phyloP scores from a whole-genome alignment of 1,140 invertebrate species.

The Caenorhabditis elegans region DNA sequence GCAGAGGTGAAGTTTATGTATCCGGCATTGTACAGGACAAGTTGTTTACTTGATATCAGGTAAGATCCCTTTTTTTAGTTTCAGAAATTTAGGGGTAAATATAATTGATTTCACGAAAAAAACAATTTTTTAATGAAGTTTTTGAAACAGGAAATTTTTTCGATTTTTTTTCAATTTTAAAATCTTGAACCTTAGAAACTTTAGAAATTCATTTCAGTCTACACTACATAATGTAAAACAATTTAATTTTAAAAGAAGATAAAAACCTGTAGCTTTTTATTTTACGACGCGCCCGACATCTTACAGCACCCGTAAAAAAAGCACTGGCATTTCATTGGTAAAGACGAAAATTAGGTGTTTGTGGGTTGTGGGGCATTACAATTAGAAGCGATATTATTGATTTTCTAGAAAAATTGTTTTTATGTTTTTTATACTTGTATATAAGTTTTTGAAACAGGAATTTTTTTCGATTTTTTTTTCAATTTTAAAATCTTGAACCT shows the following conservation, averaged over 20 bases:
- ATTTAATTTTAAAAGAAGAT: too few relatives aligned
- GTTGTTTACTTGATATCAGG: conserved; percentile 64
- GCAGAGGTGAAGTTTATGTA: conserved; percentile 66
- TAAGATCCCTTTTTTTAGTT: conserved; percentile 22
- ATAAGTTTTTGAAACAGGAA: conserved; percentile 7
- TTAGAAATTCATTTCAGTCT: too few relatives aligned
- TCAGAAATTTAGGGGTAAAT: too few relatives aligned
- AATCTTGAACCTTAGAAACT: not conserved
- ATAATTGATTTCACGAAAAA: too few relatives aligned
- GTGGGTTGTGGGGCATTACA: not conserved
- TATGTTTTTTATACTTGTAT: not conserved
- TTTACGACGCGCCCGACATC: too few relatives aligned
- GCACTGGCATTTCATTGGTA: too few relatives aligned
- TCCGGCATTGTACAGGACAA: conserved; percentile 65
- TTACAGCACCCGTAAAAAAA: too few relatives aligned
- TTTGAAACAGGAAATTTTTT: conserved; percentile 17
- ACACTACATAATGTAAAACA: too few relatives aligned
- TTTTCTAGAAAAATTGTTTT: too few relatives aligned
- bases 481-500: not conserved
- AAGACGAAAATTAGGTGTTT: too few relatives aligned
- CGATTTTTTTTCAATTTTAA: not conserved
- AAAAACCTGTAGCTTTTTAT: too few relatives aligned
- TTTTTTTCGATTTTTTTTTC: not conserved
- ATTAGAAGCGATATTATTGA: too few relatives aligned
- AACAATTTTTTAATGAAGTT: not conserved